Base-by-base conservation (phyloP, 2,888 invertebrate species). In the Drosophila diplacantha region DNA sequence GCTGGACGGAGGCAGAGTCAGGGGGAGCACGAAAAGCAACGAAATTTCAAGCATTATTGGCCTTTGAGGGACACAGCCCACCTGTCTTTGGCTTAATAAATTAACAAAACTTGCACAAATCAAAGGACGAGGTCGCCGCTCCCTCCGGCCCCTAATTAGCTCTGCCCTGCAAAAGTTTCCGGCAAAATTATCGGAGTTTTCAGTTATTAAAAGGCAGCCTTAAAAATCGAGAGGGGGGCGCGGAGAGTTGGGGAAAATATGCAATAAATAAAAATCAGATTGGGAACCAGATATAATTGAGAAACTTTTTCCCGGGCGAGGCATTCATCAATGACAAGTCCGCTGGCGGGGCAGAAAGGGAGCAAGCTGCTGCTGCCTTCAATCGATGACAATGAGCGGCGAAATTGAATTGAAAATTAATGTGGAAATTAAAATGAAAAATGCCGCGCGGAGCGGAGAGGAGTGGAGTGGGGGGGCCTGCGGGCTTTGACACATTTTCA, bases 371-470 rank as follows among this genome's bases (percentile, higher is more conserved):
- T 44, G 56, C 53, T 44, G 62, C 58, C 58, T 54, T 51, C 69
- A 66, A 71, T 71, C 58, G 70, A 71, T 66, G 70, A 70, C 71
- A 71, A 70, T 70, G 52, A 70, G 66, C 61, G 55, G 49, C 57
- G 58, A 70, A 71, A 71, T 71, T 66, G 71, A 71, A 71, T 71
- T 61, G 70, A 62, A 70, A 69, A 69, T 69, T 69, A 69, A 70
- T 71, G 71, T 66, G 55, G 53, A 70, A 71, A 71, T 71, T 71
- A 66, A 70, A 70, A 66, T 70, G 66, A 66, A 53, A 66, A 66
- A 58, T 66, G 52, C 5, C 11, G 20, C n/a, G 7, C 2, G 16
- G 8, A 9, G 32, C 0, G 6, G 34, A 5, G 34, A 3, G 3
- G 8, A 9, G 12, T 12, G n/a, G 18, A 20, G 16, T 20, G 16